These are phyloP conservation scores for Oedothorax gibbosus DNA, from an alignment of 1,140 invertebrate genomes.

Conservation along the genomic window DNA sequence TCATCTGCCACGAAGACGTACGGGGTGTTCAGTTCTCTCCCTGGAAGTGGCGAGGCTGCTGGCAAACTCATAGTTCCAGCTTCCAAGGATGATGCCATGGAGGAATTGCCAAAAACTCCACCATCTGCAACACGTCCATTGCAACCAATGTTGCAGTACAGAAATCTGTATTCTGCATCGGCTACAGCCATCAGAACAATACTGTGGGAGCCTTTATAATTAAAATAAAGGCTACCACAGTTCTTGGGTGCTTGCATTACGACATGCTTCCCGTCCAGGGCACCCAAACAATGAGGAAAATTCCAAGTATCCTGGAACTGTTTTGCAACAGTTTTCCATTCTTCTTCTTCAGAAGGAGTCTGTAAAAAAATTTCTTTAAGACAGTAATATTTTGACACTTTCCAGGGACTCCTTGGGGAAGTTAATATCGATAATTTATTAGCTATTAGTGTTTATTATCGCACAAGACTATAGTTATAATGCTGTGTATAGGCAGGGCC, in stretches of 20 bases:
- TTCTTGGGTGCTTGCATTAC: not conserved
- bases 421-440: too few species aligned
- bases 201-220: not conserved
- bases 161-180: not conserved
- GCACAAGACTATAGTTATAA: too few species aligned
- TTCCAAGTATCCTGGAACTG: not conserved
- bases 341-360: not conserved
- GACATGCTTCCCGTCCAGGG: not conserved
- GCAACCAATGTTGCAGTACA: not conserved
- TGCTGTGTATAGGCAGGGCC: too few species aligned
- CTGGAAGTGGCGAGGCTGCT: not conserved
- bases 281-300: conserved; percentile 1
- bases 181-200: not conserved
- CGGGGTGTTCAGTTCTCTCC: not conserved
- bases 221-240: not conserved
- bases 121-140: not conserved
- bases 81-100: not conserved
- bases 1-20: not conserved
- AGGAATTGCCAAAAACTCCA: not conserved
- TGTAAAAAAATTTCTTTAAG: not conserved
- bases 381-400: too few species aligned
- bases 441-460: too few species aligned
- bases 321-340: not conserved
- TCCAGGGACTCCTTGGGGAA: too few species aligned
- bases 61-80: not conserved